A percentile compares a stretch with the other conserved stretches of the same genome.
Evolutionary conservation across 2,888 invertebrate species (phyloP).

Genomic region (Parnassius glacialis): DNA sequence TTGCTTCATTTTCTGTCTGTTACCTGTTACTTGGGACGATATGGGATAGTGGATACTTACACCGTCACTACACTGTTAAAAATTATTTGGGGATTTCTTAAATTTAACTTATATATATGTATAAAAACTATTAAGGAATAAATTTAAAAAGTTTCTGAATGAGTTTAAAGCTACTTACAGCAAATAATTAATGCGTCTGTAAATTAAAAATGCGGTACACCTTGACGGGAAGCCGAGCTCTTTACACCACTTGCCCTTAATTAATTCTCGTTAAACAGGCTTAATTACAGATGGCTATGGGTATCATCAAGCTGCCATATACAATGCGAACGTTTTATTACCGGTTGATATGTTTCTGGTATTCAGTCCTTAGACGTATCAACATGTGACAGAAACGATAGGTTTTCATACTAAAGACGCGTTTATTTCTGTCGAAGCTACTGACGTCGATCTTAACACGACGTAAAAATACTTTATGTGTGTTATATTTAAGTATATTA

Average conservation of each 20-base stretch:
- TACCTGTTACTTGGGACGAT: too few relatives aligned
- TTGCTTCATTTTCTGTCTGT: too few relatives aligned
- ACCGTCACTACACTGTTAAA: too few relatives aligned
- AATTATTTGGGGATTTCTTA: too few relatives aligned
- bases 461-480: too few relatives aligned
- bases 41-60: too few relatives aligned
- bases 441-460: background rate
- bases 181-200: constrained; percentile 3
- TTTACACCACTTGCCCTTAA: constrained; percentile 35
- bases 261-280: constrained; percentile 41
- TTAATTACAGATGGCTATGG: constrained; percentile 34
- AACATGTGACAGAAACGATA: constrained; percentile 17
- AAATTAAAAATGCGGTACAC: constrained; percentile 19
- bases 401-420: constrained; percentile 1
- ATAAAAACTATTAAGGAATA: too few relatives aligned
- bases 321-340: constrained; percentile 37
- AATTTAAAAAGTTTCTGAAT: too few relatives aligned
- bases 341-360: constrained; percentile 25
- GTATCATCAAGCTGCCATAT: constrained; percentile 33
- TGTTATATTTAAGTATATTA: too few relatives aligned
- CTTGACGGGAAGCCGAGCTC: constrained; percentile 26
- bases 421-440: background rate
- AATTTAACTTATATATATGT: too few relatives aligned
- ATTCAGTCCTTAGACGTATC: constrained; percentile 19
- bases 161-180: too few relatives aligned